A percentile compares a stretch with the other conserved stretches of the same genome.
These are phyloP conservation scores for Crotalus horridus DNA, from an alignment of 2,113 vertebrate genomes.

Conservation along the genomic window DNA sequence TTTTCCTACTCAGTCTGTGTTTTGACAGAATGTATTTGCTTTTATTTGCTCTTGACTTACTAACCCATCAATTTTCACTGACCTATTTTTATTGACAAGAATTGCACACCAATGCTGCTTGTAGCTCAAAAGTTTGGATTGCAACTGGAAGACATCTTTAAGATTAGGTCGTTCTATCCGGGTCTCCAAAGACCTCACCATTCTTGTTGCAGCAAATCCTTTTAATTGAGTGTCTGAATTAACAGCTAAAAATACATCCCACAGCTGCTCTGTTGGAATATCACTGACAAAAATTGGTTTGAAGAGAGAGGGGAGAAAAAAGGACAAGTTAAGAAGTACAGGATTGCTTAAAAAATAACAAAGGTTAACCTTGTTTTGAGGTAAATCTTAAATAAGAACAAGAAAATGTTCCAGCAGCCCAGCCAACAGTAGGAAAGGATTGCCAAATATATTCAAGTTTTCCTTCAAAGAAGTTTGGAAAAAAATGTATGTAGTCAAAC, in stretches of 20 bases:
- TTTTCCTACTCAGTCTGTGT: background rate
- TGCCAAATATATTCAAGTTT: background rate
- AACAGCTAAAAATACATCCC: constrained; percentile 61
- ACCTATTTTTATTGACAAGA: background rate
- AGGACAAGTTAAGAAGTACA: background rate
- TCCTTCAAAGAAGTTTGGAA: background rate
- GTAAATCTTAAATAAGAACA: constrained; percentile 13
- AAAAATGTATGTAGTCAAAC: background rate
- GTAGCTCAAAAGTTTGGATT: background rate
- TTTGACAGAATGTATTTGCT: background rate
- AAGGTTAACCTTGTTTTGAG: constrained; percentile 20
- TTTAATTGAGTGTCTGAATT: constrained; percentile 54
- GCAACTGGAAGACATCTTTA: background rate
- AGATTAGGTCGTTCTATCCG: constrained; percentile 55
- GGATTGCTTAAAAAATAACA: background rate
- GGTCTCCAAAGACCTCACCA: constrained; percentile 40
- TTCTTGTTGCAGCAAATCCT: constrained; percentile 52
- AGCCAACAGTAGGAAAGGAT: background rate
- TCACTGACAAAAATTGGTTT: constrained; percentile 50
- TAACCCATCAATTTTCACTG: background rate
- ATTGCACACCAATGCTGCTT: background rate
- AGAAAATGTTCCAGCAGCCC: background rate
- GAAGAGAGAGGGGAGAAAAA: accelerated
- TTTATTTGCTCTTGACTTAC: background rate
- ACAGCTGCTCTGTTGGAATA: constrained; percentile 57